Evolutionary conservation across 2,113 vertebrate species (phyloP).

Genomic region (Ochotona curzoniae): DNA sequence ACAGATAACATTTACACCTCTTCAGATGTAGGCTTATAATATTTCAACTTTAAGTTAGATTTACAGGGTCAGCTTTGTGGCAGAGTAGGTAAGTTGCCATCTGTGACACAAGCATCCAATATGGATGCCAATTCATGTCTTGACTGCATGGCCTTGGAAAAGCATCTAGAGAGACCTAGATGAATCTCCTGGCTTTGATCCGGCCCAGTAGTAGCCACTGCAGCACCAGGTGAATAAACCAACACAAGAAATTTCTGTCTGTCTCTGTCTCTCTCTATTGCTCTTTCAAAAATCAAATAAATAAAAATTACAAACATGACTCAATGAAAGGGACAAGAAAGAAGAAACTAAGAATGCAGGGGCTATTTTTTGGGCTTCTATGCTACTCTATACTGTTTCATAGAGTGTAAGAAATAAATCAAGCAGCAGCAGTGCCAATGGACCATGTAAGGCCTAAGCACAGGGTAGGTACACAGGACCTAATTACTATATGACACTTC

Average conservation of each 20-base stretch:
- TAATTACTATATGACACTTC: not conserved
- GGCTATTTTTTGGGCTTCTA: not conserved
- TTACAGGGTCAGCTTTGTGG: no score
- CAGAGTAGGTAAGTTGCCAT: no score
- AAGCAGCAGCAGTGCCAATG: not conserved
- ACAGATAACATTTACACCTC: not conserved
- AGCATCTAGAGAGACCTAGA: no score
- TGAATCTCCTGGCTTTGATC: no score
- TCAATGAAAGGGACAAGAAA: not conserved
- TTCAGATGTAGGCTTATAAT: not conserved
- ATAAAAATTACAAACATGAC: not conserved
- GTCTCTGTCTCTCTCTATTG: no score
- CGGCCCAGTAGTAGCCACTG: no score
- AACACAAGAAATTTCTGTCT: no score
- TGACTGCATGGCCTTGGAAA: no score
- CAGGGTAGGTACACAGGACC: not conserved
- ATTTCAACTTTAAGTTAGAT: not conserved
- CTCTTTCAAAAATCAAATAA: no score
- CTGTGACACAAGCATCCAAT: no score
- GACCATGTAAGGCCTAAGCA: not conserved
- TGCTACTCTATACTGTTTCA: not conserved
- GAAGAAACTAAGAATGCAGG: not conserved
- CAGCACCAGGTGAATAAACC: no score
- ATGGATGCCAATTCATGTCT: no score
- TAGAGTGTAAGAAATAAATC: conserved; percentile 10